Conservation (phyloP, 2,888 invertebrate genomes). For the Tubulanus polymorphus region DNA sequence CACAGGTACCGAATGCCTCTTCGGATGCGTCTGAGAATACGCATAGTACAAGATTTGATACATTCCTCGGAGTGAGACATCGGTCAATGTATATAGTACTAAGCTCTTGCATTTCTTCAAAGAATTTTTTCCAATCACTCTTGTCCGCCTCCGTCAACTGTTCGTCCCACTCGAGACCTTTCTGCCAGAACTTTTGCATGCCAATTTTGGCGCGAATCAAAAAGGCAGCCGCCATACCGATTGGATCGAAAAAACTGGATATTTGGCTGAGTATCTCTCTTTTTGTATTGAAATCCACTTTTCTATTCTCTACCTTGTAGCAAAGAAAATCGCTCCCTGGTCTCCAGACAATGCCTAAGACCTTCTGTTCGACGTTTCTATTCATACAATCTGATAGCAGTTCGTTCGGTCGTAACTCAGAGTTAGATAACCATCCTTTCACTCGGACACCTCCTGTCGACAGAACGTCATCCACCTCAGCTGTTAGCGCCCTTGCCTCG, state of each 20-base stretch:
- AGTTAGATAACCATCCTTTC: constrained; percentile 1
- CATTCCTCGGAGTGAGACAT: background rate
- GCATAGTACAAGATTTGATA: background rate
- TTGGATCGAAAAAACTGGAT: constrained; percentile 1
- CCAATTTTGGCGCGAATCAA: background rate
- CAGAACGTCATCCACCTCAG: background rate
- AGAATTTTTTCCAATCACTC: background rate
- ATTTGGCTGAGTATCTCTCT: background rate
- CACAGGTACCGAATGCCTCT: background rate
- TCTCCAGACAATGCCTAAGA: background rate
- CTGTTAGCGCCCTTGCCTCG: background rate
- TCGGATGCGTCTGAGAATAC: background rate
- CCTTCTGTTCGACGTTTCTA: too few species aligned
- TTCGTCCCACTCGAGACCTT: constrained; percentile 4
- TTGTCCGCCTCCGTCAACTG: background rate
- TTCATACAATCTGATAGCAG: too few species aligned
- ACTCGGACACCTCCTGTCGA: background rate
- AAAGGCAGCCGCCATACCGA: background rate
- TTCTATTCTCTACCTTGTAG: constrained; percentile 6
- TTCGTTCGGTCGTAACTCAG: too few species aligned
- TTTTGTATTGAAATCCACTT: background rate
- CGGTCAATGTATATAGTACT: background rate
- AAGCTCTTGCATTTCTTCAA: background rate
- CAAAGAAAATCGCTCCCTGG: constrained; percentile 1
- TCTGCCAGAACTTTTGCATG: constrained; percentile 1